A percentile compares a stretch with the other conserved stretches of the same genome.
These are phyloP conservation scores for Oscheius sp. DNA, from an alignment of 2,888 invertebrate genomes.

Conservation along the genomic window DNA sequence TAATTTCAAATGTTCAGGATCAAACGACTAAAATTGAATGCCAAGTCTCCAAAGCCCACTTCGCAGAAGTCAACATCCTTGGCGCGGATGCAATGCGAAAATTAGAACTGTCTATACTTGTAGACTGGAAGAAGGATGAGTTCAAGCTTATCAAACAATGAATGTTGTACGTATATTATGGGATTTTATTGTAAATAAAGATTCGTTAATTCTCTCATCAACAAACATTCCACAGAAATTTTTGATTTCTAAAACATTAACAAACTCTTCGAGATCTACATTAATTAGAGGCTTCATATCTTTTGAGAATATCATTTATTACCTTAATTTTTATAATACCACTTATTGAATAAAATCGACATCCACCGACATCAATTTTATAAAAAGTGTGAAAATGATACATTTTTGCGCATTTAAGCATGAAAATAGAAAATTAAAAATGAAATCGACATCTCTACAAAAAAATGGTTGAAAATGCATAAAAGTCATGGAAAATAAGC, in stretches of 20 bases:
- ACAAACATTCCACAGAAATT: constrained; percentile 19
- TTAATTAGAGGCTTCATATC: constrained; percentile 14
- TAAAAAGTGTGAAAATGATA: too few species aligned
- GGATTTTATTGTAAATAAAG: constrained; percentile 11
- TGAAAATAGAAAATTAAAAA: too few species aligned
- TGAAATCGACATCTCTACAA: not conserved
- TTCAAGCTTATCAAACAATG: constrained; percentile 28
- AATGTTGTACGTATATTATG: constrained; percentile 16
- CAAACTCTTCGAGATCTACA: constrained; percentile 18
- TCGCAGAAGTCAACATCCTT: constrained; percentile 31
- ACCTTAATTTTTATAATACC: not conserved
- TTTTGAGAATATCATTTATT: constrained; percentile 12
- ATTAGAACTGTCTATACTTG: constrained; percentile 28
- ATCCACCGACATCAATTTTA: too few species aligned
- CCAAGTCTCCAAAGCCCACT: constrained; percentile 29
- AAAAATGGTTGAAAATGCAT: not conserved
- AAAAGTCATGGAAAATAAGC: too few species aligned
- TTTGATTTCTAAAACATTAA: constrained; percentile 19
- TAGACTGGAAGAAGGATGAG: constrained; percentile 25
- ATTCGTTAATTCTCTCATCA: constrained; percentile 30
- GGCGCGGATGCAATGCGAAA: constrained; percentile 25
- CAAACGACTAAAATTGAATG: constrained; percentile 26
- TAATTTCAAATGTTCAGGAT: constrained; percentile 38
- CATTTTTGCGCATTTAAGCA: too few species aligned
- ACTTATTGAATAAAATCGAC: too few species aligned